These are phyloP conservation scores for Phrynocephalus forsythii DNA, from an alignment of 2,797 vertebrate genomes.

Conservation along the genomic window DNA sequence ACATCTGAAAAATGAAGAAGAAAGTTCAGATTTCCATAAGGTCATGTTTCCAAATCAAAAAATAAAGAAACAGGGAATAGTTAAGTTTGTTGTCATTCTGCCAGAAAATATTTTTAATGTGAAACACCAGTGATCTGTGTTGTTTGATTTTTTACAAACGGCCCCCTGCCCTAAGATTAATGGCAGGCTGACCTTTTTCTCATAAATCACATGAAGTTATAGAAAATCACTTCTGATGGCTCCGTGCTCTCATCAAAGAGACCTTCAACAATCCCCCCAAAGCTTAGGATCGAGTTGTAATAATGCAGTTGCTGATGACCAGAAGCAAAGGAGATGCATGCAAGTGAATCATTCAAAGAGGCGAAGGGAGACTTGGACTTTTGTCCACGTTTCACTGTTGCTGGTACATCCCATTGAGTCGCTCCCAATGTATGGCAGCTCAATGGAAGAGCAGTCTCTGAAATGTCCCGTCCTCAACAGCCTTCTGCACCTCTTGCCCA, in stretches of 20 bases:
- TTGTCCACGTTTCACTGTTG: background rate
- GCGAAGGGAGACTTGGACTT: background rate
- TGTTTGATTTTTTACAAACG: slow-evolving; percentile 21
- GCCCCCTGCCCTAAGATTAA: slow-evolving; percentile 40
- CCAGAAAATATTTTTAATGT: slow-evolving; percentile 37
- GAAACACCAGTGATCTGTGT: slow-evolving; percentile 17
- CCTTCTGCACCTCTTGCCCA: too few species aligned
- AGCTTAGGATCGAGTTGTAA: background rate
- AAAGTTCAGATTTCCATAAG: slow-evolving; percentile 10
- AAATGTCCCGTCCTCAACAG: too few species aligned
- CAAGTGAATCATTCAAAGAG: slow-evolving; percentile 50
- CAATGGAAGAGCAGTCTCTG: too few species aligned
- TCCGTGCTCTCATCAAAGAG: slow-evolving; percentile 12
- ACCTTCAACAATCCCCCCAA: slow-evolving; percentile 8
- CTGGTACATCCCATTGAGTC: too few species aligned
- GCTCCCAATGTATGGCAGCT: too few species aligned
- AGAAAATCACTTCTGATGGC: slow-evolving; percentile 46
- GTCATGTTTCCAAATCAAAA: slow-evolving; percentile 12
- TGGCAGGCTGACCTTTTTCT: slow-evolving; percentile 66
- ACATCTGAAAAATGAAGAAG: background rate
- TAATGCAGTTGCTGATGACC: background rate
- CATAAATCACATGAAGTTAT: slow-evolving; percentile 34
- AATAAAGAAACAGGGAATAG: background rate
- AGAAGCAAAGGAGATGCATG: background rate
- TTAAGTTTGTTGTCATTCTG: slow-evolving; percentile 50